These are phyloP conservation scores for Pollenia amentaria DNA, from an alignment of 2,888 invertebrate species.

Conservation along the genomic window DNA sequence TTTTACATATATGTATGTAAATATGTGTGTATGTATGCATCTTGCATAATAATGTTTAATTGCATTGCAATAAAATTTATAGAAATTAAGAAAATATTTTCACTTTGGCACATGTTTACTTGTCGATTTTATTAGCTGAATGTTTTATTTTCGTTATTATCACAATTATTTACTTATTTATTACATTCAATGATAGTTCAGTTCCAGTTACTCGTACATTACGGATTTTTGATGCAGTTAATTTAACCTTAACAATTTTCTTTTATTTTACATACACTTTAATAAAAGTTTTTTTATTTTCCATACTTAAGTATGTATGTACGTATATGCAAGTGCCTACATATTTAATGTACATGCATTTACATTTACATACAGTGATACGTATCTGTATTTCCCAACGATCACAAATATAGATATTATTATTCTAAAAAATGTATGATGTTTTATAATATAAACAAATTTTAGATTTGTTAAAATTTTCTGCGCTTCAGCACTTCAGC, in stretches of 20 bases:
- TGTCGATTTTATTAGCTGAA: not conserved
- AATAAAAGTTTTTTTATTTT: not conserved
- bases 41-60: constrained; percentile 9
- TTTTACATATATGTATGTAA: not conserved
- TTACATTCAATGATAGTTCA: constrained; percentile 9
- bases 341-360: not conserved
- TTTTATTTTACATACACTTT: constrained; percentile 17
- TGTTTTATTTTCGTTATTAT: not conserved
- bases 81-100: constrained; percentile 18
- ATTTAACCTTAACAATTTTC: constrained; percentile 41
- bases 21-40: not conserved
- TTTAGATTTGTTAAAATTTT: too few species aligned
- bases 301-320: not conserved
- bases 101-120: constrained; percentile 19
- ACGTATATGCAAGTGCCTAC: too few species aligned
- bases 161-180: constrained; percentile 3
- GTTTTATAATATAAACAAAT: too few species aligned
- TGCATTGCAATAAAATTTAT: not conserved
- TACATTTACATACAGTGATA: not conserved
- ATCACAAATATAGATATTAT: too few species aligned
- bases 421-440: too few species aligned
- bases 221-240: constrained; percentile 34
- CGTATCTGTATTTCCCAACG: too few species aligned
- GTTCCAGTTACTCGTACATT: constrained; percentile 40
- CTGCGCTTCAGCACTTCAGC: too few species aligned